phyloP scores from a whole-genome alignment of 2,797 vertebrate genomes.

The Pipistrellus pygmaeus region DNA sequence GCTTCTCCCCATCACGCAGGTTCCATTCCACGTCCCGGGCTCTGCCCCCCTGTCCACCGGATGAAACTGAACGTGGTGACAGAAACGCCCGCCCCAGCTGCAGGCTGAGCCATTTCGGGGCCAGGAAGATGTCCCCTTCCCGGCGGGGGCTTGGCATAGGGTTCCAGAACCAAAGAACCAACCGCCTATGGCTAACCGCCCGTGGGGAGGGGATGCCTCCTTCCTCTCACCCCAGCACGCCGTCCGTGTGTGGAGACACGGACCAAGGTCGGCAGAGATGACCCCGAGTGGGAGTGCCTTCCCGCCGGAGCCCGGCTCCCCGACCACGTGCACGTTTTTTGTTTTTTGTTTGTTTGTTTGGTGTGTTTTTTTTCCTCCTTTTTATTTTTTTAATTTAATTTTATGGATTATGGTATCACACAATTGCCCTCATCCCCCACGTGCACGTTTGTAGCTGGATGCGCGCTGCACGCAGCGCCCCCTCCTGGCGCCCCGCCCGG shows the following conservation, averaged over 20 bases:
- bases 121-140: background rate
- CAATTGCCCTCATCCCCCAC: too few relatives aligned
- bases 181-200: background rate
- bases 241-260: background rate
- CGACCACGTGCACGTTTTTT: background rate
- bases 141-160: background rate
- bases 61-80: background rate
- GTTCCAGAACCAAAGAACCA: background rate
- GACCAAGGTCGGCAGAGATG: background rate
- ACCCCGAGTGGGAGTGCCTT: background rate
- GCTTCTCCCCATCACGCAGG: background rate
- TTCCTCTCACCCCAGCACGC: background rate
- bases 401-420: too few relatives aligned
- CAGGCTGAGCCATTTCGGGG: background rate
- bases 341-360: too few relatives aligned
- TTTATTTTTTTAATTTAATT: too few relatives aligned
- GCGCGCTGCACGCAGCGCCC: too few relatives aligned
- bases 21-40: background rate
- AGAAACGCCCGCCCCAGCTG: background rate
- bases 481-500: fast-evolving
- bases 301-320: too few relatives aligned
- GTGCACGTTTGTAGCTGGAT: background rate
- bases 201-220: fast-evolving
- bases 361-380: too few relatives aligned
- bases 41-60: background rate